Percentiles rank a stretch among this genome's conserved stretches.
phyloP scores from a whole-genome alignment of 2,113 vertebrate species.

The Lutjanus erythropterus region DNA sequence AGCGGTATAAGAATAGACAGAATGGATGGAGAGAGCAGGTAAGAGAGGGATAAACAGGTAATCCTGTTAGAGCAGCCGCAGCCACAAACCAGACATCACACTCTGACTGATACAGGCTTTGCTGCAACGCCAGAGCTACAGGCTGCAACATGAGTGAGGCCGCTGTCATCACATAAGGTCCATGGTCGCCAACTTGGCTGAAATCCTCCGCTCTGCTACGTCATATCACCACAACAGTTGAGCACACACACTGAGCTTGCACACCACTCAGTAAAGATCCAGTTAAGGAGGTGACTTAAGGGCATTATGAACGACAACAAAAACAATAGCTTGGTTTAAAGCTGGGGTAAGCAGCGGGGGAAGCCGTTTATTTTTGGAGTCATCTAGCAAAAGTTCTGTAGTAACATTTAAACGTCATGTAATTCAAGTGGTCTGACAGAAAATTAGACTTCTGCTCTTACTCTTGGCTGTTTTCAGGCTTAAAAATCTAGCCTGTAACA shows the following conservation, averaged over 20 bases:
- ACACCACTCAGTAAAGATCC: neutral
- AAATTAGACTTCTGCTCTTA: too few relatives aligned
- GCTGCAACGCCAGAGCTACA: neutral
- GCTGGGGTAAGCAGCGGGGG: too few relatives aligned
- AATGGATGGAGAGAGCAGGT: constrained; percentile 13
- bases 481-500: too few relatives aligned
- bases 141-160: neutral
- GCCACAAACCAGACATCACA: constrained; percentile 52
- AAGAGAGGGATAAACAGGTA: constrained; percentile 31
- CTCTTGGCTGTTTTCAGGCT: too few relatives aligned
- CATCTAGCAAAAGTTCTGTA: too few relatives aligned
- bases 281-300: neutral
- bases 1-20: constrained; percentile 58
- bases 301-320: constrained; percentile 1
- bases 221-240: neutral
- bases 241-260: neutral
- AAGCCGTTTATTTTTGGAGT: too few relatives aligned
- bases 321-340: neutral
- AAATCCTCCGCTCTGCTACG: neutral
- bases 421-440: too few relatives aligned
- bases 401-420: too few relatives aligned
- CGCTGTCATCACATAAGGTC: neutral
- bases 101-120: constrained; percentile 47
- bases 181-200: neutral
- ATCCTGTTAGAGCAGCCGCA: constrained; percentile 57